Evolutionary conservation across 1,140 invertebrate species (phyloP).

Genomic region (Pogonomyrmex barbatus): DNA sequence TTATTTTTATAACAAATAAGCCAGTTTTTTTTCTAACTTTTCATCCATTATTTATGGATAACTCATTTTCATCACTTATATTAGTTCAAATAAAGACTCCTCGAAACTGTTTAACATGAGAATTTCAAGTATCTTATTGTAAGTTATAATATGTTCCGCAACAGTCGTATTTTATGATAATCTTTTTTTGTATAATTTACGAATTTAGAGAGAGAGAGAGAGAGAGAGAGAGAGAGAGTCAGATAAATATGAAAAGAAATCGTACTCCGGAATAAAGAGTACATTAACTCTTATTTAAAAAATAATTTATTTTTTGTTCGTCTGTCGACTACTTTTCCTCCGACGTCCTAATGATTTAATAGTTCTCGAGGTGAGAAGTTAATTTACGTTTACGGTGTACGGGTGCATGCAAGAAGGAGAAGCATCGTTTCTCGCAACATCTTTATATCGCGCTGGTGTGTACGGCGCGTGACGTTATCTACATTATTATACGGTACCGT

Average conservation of each 20-base stretch:
- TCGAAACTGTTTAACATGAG: background rate
- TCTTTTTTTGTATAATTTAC: too few relatives aligned
- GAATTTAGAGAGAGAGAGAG: too few relatives aligned
- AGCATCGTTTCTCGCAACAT: slow-evolving; percentile 25
- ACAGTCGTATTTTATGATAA: background rate
- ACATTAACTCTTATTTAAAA: slow-evolving; percentile 19
- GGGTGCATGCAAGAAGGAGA: slow-evolving; percentile 20
- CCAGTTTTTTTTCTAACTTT: background rate
- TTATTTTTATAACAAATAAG: background rate
- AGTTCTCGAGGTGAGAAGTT: background rate
- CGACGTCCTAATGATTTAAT: slow-evolving; percentile 39
- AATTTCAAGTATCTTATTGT: background rate
- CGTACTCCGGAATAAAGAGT: background rate
- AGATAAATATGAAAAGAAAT: too few relatives aligned
- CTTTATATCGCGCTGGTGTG: slow-evolving; percentile 24
- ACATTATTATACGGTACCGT: slow-evolving; percentile 36
- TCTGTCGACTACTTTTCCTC: background rate
- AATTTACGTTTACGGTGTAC: slow-evolving; percentile 4
- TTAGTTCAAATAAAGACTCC: background rate
- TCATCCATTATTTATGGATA: background rate
- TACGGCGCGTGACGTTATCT: background rate
- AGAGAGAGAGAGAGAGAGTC: too few relatives aligned
- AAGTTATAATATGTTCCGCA: background rate
- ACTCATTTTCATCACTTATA: background rate
- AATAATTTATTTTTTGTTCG: background rate